A percentile compares a stretch with the other conserved stretches of the same genome.
These are phyloP conservation scores for Gonocerus acuteangulatus DNA, from an alignment of 2,888 invertebrate genomes.

Conservation along the genomic window DNA sequence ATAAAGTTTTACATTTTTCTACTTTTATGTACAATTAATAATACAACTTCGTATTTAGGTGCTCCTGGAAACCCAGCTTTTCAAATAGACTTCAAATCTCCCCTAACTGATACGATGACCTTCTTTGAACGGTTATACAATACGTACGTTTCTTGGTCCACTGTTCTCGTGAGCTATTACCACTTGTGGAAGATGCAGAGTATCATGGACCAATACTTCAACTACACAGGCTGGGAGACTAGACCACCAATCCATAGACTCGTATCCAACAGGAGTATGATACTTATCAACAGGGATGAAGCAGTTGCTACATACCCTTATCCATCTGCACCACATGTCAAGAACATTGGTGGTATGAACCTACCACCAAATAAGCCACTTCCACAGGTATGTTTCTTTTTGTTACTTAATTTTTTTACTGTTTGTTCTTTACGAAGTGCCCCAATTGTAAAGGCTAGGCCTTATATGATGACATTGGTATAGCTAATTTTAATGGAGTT, in stretches of 20 bases:
- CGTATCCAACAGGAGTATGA: conserved; percentile 10
- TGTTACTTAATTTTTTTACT: too few relatives aligned
- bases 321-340: conserved; percentile 70
- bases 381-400: conserved; percentile 52
- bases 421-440: too few relatives aligned
- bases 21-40: too few relatives aligned
- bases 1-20: too few relatives aligned
- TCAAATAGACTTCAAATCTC: conserved; percentile 13
- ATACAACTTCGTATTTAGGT: not conserved
- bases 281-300: conserved; percentile 26
- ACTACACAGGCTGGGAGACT: too few relatives aligned
- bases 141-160: not conserved
- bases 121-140: conserved; percentile 6
- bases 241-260: too few relatives aligned
- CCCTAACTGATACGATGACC: not conserved
- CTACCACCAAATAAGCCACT: conserved; percentile 64
- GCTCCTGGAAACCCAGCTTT: conserved; percentile 20
- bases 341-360: conserved; percentile 76
- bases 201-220: conserved; percentile 27
- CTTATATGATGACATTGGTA: too few relatives aligned
- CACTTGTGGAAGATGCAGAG: conserved; percentile 8
- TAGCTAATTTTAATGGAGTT: too few relatives aligned
- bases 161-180: not conserved
- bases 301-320: conserved; percentile 51
- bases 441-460: too few relatives aligned